Percentiles rank a stretch among this genome's conserved stretches.
These are phyloP conservation scores for Chloroclystis v-ata DNA, from an alignment of 2,888 invertebrate species.

Conservation along the genomic window DNA sequence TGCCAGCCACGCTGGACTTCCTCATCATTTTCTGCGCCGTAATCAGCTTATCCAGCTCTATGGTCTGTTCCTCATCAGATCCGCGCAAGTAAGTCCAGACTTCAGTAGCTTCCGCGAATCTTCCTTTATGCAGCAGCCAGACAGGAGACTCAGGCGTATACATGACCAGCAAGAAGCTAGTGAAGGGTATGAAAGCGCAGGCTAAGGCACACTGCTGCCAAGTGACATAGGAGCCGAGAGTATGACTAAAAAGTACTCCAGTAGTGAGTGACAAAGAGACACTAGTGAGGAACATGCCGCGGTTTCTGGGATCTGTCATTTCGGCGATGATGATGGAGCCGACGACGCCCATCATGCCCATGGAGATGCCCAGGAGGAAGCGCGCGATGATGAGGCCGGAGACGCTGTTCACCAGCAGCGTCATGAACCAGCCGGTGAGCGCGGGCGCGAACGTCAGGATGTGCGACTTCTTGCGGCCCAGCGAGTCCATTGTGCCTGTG, in stretches of 20 bases:
- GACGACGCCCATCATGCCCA: constrained; percentile 77
- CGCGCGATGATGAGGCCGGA: constrained; percentile 69
- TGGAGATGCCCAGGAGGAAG: constrained; percentile 72
- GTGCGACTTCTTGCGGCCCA: constrained; percentile 78
- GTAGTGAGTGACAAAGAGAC: constrained; percentile 79
- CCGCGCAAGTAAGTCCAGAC: constrained; percentile 80
- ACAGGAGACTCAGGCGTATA: constrained; percentile 82
- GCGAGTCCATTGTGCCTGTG: constrained; percentile 73
- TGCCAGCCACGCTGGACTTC: constrained; percentile 50
- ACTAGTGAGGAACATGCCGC: constrained; percentile 80
- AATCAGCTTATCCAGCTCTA: constrained; percentile 71
- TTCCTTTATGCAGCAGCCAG: constrained; percentile 80
- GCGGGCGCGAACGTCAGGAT: constrained; percentile 74
- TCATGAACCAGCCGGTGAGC: constrained; percentile 77
- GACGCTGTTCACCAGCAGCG: constrained; percentile 68
- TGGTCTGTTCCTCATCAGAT: constrained; percentile 48
- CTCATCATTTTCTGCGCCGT: constrained; percentile 55
- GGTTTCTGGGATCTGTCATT: constrained; percentile 77
- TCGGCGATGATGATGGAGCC: constrained; percentile 79
- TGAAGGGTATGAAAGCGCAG: constrained; percentile 70
- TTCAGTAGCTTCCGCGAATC: constrained; percentile 73
- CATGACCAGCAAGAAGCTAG: constrained; percentile 71
- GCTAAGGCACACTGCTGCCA: constrained; percentile 79
- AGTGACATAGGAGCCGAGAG: constrained; percentile 77
- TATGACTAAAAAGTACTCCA: constrained; percentile 80